Conservation (phyloP, 2,113 vertebrate species). For the Dasyornis broadbenti region DNA sequence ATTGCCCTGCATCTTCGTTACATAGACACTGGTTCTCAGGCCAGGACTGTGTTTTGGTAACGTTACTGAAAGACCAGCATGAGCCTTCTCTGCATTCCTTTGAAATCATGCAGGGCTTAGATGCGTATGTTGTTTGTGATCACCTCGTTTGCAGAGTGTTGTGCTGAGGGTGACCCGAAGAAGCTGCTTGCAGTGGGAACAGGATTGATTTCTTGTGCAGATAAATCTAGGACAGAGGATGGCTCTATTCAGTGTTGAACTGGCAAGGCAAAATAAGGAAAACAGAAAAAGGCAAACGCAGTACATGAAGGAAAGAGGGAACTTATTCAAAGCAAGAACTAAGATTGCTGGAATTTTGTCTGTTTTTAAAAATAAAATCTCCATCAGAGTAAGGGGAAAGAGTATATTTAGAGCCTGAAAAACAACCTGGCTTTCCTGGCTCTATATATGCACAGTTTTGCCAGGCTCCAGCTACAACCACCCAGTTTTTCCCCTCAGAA, state of each 20-base stretch:
- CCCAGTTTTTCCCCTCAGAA: slow-evolving; percentile 7
- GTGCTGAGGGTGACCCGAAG: background rate
- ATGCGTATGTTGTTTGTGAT: background rate
- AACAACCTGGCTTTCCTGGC: slow-evolving; percentile 43
- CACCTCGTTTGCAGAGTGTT: background rate
- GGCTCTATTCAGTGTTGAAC: background rate
- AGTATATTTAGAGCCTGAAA: slow-evolving; percentile 24
- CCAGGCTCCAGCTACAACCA: slow-evolving; percentile 5
- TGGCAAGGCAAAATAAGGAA: background rate
- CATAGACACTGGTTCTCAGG: background rate
- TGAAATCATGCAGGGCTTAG: background rate
- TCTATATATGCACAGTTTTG: background rate
- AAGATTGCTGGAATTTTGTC: background rate
- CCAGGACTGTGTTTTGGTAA: background rate
- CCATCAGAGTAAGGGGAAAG: background rate
- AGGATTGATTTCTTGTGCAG: background rate
- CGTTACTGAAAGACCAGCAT: background rate
- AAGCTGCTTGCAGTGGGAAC: background rate
- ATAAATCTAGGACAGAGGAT: background rate
- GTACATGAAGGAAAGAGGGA: background rate
- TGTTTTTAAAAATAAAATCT: slow-evolving; percentile 47
- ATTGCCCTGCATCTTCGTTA: background rate
- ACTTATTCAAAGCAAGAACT: slow-evolving; percentile 29
- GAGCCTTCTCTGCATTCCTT: background rate
- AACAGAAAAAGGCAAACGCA: background rate